phyloP scores from a whole-genome alignment of 2,888 invertebrate genomes.

The Cheilosia soror region DNA sequence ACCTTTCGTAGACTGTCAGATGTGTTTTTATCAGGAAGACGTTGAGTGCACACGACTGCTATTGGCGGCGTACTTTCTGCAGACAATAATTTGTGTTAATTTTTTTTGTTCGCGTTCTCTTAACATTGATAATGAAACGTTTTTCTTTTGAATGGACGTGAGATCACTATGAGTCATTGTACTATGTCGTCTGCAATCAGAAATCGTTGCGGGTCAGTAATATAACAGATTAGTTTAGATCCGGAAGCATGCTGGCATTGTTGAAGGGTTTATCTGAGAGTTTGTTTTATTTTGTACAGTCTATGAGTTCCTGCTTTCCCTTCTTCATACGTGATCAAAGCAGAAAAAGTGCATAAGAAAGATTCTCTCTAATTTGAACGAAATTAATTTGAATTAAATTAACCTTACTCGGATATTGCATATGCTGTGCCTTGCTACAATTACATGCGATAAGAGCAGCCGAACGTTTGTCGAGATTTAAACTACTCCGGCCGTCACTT shows the following conservation, averaged over 20 bases:
- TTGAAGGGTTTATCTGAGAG: neutral
- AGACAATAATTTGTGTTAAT: constrained; percentile 37
- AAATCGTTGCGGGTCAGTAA: neutral
- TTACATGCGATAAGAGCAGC: no score
- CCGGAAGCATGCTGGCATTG: neutral
- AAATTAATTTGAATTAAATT: no score
- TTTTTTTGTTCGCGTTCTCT: constrained; percentile 5
- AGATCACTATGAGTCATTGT: constrained; percentile 48
- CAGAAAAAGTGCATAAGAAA: no score
- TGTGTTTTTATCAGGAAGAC: constrained; percentile 53
- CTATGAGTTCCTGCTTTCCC: no score
- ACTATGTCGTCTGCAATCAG: constrained; percentile 1
- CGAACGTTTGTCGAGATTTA: no score
- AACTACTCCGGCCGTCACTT: no score
- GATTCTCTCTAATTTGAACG: no score
- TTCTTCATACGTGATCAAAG: no score
- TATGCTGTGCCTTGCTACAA: no score
- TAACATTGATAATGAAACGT: constrained; percentile 38
- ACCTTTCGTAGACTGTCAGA: neutral
- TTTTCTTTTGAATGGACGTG: constrained; percentile 1
- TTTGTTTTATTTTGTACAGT: no score
- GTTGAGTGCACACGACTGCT: constrained; percentile 30
- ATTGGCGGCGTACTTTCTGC: constrained; percentile 47
- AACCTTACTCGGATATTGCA: no score
- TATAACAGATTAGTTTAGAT: neutral